Percentiles rank a stretch among this genome's conserved stretches.
phyloP scores from a whole-genome alignment of 2,797 vertebrate genomes.

The Rhinatrema bivittatum region DNA sequence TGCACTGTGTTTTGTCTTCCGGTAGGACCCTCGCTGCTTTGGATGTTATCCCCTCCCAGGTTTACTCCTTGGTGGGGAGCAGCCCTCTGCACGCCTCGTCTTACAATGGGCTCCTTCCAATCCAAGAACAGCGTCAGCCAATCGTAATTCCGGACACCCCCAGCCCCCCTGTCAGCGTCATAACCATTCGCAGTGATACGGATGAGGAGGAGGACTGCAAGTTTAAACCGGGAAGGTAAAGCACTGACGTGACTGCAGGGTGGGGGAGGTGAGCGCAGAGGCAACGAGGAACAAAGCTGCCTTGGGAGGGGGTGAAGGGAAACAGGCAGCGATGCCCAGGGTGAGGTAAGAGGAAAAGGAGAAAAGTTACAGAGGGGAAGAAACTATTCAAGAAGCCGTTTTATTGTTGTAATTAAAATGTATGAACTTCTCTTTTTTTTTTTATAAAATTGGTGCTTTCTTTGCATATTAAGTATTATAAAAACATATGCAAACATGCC shows the following conservation, averaged over 20 bases:
- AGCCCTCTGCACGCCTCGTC: slow-evolving; percentile 65
- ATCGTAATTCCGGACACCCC: slow-evolving; percentile 95
- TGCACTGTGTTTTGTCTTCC: slow-evolving; percentile 11
- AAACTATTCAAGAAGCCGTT: too few relatives aligned
- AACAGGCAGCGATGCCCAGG: too few relatives aligned
- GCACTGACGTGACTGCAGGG: too few relatives aligned
- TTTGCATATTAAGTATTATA: too few relatives aligned
- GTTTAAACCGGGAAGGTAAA: slow-evolving; percentile 75
- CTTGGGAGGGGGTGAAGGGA: not conserved
- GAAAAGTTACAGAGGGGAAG: too few relatives aligned
- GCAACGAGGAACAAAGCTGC: too few relatives aligned
- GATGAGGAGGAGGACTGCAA: slow-evolving; percentile 96
- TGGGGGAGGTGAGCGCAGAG: too few relatives aligned
- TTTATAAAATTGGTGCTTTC: too few relatives aligned
- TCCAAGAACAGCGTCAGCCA: slow-evolving; percentile 75
- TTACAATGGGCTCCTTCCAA: slow-evolving; percentile 63
- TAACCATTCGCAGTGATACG: slow-evolving; percentile 95
- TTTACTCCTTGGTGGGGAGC: slow-evolving; percentile 67
- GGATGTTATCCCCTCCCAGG: slow-evolving; percentile 61
- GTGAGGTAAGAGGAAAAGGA: too few relatives aligned
- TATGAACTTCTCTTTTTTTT: too few relatives aligned
- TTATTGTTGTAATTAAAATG: too few relatives aligned
- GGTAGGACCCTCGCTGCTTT: slow-evolving; percentile 65
- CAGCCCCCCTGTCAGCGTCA: slow-evolving; percentile 92
- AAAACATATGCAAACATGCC: too few relatives aligned